These are phyloP conservation scores for Drosophila ohnishii DNA, from an alignment of 1,140 invertebrate species.

Conservation along the genomic window DNA sequence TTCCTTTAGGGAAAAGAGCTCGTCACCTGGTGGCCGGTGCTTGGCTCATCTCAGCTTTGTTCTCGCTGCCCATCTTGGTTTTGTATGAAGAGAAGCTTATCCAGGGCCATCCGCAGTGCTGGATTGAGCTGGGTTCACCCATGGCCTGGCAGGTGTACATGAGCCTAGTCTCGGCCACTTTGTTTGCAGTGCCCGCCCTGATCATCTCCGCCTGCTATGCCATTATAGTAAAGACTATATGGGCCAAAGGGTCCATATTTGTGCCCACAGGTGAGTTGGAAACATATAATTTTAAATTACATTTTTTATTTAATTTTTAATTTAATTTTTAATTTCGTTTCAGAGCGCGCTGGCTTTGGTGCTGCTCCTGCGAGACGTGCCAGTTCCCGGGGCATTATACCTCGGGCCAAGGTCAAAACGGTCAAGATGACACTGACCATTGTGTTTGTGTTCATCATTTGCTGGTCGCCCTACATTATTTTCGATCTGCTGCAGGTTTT, in stretches of 20 bases:
- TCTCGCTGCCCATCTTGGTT: conserved; percentile 92
- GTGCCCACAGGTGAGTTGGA: conserved; percentile 82
- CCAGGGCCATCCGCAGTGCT: conserved; percentile 92
- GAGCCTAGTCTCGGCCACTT: conserved; percentile 90
- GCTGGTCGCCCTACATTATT: conserved; percentile 97
- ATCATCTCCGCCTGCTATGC: conserved; percentile 96
- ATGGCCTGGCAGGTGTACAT: conserved; percentile 95
- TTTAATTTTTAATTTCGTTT: not conserved
- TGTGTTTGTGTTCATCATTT: conserved; percentile 96
- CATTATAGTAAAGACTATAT: conserved; percentile 96
- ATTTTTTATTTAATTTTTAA: not conserved
- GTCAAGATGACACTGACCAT: conserved; percentile 99
- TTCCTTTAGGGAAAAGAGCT: conserved; percentile 90
- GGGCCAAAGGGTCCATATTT: conserved; percentile 88
- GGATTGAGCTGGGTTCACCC: conserved; percentile 91
- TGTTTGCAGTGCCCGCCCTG: conserved; percentile 94
- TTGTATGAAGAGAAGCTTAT: conserved; percentile 91
- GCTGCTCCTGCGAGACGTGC: conserved; percentile 86
- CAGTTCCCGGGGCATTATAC: conserved; percentile 93
- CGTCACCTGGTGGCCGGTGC: conserved; percentile 90
- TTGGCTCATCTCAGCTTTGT: conserved; percentile 92
- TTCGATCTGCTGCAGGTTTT: conserved; percentile 97
- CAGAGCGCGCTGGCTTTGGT: conserved; percentile 83
- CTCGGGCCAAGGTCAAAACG: conserved; percentile 97
- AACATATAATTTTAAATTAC: not conserved